Conservation (phyloP, 2,888 invertebrate species). For the Microchrysa polita region DNA sequence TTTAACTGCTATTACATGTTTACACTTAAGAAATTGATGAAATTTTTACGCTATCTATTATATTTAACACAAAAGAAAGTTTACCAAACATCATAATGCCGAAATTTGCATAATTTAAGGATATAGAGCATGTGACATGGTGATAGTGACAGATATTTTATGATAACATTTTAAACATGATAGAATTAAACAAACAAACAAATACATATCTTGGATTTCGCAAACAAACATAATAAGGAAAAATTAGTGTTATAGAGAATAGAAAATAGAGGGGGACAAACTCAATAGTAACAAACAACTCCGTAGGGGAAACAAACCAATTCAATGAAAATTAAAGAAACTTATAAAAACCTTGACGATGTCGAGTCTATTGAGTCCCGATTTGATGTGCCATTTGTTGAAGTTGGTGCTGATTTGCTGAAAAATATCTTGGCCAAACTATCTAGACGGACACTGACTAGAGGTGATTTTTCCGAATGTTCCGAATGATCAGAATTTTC, state of each 20-base stretch:
- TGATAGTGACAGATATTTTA: too few relatives aligned
- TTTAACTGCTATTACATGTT: too few relatives aligned
- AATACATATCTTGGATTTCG: too few relatives aligned
- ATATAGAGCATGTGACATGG: too few relatives aligned
- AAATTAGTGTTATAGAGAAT: slow-evolving; percentile 5
- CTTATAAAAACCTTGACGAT: slow-evolving; percentile 62
- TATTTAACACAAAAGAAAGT: too few relatives aligned
- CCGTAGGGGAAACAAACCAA: slow-evolving; percentile 3
- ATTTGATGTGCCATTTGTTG: slow-evolving; percentile 57
- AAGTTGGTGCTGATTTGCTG: slow-evolving; percentile 66
- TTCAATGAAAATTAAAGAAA: neutral
- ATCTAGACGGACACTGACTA: slow-evolving; percentile 78
- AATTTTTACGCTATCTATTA: too few relatives aligned
- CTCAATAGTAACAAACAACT: slow-evolving; percentile 3
- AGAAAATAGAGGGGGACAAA: neutral
- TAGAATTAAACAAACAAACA: too few relatives aligned
- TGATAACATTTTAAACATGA: too few relatives aligned
- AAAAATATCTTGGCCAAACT: slow-evolving; percentile 80
- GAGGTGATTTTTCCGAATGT: slow-evolving; percentile 71
- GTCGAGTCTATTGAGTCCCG: slow-evolving; percentile 65
- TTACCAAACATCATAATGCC: too few relatives aligned
- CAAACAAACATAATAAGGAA: slow-evolving; percentile 3
- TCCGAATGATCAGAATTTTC: slow-evolving; percentile 65
- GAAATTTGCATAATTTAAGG: too few relatives aligned
- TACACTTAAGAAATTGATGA: too few relatives aligned